Evolutionary conservation across 2,888 invertebrate species (phyloP).

Genomic region (Lymantria monacha): DNA sequence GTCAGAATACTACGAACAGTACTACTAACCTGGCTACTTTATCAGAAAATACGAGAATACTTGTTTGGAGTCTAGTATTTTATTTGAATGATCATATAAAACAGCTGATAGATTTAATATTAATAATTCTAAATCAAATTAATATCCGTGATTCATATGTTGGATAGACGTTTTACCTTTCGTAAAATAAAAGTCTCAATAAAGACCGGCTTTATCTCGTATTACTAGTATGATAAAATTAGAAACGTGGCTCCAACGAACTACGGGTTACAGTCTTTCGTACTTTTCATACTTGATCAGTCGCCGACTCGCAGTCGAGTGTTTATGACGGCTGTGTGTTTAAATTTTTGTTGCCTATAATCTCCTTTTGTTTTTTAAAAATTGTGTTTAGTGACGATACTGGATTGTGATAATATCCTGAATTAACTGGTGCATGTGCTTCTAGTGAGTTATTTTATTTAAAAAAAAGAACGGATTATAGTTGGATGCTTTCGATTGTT

Average conservation of each 20-base stretch:
- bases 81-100: too few species aligned
- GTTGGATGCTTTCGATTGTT: slow-evolving; percentile 44
- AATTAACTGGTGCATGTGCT: slow-evolving; percentile 37
- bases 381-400: slow-evolving; percentile 36
- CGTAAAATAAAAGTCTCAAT: slow-evolving; percentile 64
- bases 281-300: background rate
- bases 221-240: slow-evolving; percentile 78
- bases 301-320: slow-evolving; percentile 44
- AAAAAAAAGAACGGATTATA: slow-evolving; percentile 32
- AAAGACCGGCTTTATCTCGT: slow-evolving; percentile 79
- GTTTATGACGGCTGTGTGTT: slow-evolving; percentile 45
- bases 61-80: too few species aligned
- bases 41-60: too few species aligned
- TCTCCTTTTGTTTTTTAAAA: slow-evolving; percentile 17
- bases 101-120: background rate
- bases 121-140: background rate
- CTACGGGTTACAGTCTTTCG: slow-evolving; percentile 24
- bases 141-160: slow-evolving; percentile 19
- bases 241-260: slow-evolving; percentile 54
- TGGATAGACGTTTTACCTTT: slow-evolving; percentile 27
- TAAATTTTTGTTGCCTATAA: background rate
- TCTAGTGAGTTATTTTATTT: slow-evolving; percentile 37
- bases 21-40: too few species aligned
- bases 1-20: too few species aligned
- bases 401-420: slow-evolving; percentile 17